phyloP scores from a whole-genome alignment of 2,113 vertebrate genomes.

The Ploceus nigricollis region DNA sequence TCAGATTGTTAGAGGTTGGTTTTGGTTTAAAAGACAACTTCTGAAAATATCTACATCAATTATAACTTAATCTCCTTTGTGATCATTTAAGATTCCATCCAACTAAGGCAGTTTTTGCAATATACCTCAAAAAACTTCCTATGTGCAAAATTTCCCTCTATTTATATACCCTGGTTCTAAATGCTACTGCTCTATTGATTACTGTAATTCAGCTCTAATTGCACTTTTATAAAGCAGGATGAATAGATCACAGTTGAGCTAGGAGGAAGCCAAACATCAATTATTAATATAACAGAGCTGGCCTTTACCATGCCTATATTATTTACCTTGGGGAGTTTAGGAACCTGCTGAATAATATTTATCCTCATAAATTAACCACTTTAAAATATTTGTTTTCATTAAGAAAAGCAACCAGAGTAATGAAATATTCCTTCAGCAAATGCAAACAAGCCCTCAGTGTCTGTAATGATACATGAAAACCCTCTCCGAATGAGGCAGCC shows the following conservation, averaged over 20 bases:
- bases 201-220: slow-evolving; percentile 73
- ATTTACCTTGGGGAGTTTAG: slow-evolving; percentile 46
- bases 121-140: slow-evolving; percentile 30
- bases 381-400: slow-evolving; percentile 58
- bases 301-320: slow-evolving; percentile 58
- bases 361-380: slow-evolving; percentile 52
- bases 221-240: slow-evolving; percentile 62
- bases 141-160: background rate
- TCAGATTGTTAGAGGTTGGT: background rate
- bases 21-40: slow-evolving; percentile 1
- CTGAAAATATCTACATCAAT: background rate
- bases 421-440: background rate
- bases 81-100: background rate
- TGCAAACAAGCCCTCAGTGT: background rate
- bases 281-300: slow-evolving; percentile 64
- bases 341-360: slow-evolving; percentile 33
- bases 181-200: slow-evolving; percentile 72
- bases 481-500: background rate
- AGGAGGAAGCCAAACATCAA: slow-evolving; percentile 59
- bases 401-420: slow-evolving; percentile 8
- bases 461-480: background rate
- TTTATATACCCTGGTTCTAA: slow-evolving; percentile 52
- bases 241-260: slow-evolving; percentile 56
- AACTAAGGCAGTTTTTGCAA: background rate
- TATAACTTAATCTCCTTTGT: background rate